Evolutionary conservation across 2,797 vertebrate species (phyloP), one percentile per base, ranked within the genome.

Genomic region (Tamandua tetradactyla): DNA sequence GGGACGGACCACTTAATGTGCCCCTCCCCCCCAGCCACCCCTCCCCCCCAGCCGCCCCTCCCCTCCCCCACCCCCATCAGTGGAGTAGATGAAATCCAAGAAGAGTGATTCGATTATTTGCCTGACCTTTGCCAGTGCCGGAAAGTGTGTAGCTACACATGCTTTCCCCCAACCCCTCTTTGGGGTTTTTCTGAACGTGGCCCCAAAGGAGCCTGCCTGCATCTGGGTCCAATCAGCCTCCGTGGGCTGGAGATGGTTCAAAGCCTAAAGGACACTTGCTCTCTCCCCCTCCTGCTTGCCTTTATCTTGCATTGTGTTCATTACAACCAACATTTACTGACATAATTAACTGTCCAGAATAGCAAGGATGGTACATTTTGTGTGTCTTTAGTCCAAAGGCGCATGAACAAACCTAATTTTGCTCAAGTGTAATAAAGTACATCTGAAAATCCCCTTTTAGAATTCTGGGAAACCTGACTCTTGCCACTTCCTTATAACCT

Each of bases 261-360:
- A 92, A 93, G 64, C 40, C 13, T 0, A 80, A 20, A 4, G 0
- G 57, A 75, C 61, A 2, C 30, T 0, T 20, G 11, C 75, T 30
- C 4, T 12, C 32, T 22, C 18, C 25, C 44, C 66, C 64, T 47
- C n/a, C 25, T 86, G 32, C 27, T 55, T 25, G 89, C 66, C 86
- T 95, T 95, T 94, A 74, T 93, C 75, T 52, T 1, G 0, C 61
- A 27, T 49, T 22, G 12, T 47, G 71, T 94, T 93, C 78, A 25
- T 74, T 52, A 72, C 90, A 90, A 95, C 92, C 92, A 96, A 83
- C 82, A 94, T 94, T 96, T 92, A 93, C 95, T 74, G 88, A 87
- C 42, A 81, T 74, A 95, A 95, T 95, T 93, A 96, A 93, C 97
- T 76, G 69, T 74, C 91, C 92, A 27, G 85, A 96, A 96, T 84